Percentiles rank a stretch among this genome's conserved stretches.
Evolutionary conservation across 1,140 invertebrate genomes (phyloP).

Genomic region (Physella acuta): DNA sequence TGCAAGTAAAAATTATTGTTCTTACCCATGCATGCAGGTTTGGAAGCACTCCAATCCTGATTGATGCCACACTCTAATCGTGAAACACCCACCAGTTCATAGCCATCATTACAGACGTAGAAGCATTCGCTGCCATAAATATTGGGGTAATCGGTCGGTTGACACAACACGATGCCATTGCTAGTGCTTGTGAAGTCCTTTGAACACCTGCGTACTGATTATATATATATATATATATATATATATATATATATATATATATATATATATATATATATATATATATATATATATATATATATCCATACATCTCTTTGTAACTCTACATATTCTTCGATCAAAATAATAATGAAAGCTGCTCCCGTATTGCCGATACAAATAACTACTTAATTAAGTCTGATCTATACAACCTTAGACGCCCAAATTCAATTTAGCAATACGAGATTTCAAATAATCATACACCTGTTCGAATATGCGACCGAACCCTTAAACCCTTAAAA

Average conservation of each 20-base stretch:
- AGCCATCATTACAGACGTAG: not conserved
- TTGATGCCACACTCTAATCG: not conserved
- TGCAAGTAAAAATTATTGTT: not conserved
- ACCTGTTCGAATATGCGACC: not conserved
- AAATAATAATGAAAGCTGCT: not conserved
- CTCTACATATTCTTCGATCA: not conserved
- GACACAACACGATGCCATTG: not conserved
- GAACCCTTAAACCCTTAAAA: not conserved
- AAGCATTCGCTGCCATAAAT: not conserved
- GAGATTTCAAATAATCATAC: not conserved
- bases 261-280: not conserved
- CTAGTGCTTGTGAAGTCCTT: not conserved
- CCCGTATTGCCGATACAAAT: not conserved
- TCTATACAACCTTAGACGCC: not conserved
- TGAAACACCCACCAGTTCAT: not conserved
- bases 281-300: not conserved
- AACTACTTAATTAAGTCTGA: not conserved
- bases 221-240: not conserved
- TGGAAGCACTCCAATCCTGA: not conserved
- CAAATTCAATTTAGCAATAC: not conserved
- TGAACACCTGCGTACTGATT: not conserved
- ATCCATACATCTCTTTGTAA: not conserved
- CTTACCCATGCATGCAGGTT: not conserved
- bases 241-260: not conserved
- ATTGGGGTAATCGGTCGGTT: not conserved